phyloP scores from a whole-genome alignment of 2,797 vertebrate species.

The Meda fulgida region DNA sequence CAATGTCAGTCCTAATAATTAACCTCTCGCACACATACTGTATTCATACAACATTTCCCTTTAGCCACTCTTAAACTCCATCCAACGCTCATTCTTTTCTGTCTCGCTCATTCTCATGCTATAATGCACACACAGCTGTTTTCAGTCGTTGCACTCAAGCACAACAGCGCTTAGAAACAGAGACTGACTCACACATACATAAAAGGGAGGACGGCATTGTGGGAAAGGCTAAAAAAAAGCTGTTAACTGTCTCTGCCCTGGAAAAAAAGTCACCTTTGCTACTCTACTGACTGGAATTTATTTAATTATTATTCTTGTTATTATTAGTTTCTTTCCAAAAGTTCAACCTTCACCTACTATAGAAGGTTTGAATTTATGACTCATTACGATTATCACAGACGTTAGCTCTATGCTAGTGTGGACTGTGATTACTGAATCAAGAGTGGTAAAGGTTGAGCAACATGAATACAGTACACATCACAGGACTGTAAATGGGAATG shows the following conservation, averaged over 20 bases:
- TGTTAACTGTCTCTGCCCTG: slow-evolving; percentile 44
- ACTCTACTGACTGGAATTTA: neutral
- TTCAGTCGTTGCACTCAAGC: slow-evolving; percentile 42
- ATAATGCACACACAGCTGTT: slow-evolving; percentile 52
- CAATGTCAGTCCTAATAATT: neutral
- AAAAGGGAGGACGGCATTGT: slow-evolving; percentile 55
- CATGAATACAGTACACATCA: slow-evolving; percentile 9
- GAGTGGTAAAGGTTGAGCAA: neutral
- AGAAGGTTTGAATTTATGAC: neutral
- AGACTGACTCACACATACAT: slow-evolving; percentile 35
- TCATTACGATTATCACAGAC: neutral
- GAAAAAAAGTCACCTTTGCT: neutral
- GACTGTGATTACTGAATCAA: neutral
- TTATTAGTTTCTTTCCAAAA: neutral
- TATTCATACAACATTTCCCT: neutral
- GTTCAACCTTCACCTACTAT: neutral
- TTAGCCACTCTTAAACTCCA: neutral
- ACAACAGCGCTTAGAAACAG: slow-evolving; percentile 45
- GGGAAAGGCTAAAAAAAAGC: slow-evolving; percentile 49
- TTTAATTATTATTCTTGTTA: neutral
- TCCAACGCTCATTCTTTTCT: slow-evolving; percentile 5
- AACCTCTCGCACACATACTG: neutral
- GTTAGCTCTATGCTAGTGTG: neutral
- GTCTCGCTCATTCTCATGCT: slow-evolving; percentile 25
- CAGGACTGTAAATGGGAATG: neutral